Conservation (phyloP, 2,888 invertebrate genomes). For the Acrobeloides nanus region DNA sequence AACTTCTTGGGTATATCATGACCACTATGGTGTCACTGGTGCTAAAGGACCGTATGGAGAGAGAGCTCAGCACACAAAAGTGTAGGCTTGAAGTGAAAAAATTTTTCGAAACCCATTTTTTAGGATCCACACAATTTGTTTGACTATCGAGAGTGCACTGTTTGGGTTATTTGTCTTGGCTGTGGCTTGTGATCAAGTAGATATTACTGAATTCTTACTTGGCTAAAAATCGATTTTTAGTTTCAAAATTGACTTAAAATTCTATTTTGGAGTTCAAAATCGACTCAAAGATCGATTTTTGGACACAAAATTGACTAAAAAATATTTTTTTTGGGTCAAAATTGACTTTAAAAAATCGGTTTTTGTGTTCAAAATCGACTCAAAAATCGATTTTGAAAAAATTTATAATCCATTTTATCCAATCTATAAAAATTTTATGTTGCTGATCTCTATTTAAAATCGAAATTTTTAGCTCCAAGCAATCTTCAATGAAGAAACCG, state of each 20-base stretch:
- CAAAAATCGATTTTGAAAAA: too few species aligned
- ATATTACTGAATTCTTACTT: too few species aligned
- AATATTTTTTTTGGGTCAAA: too few species aligned
- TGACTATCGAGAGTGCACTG: conserved; percentile 72
- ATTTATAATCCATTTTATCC: neutral
- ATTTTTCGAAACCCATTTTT: too few species aligned
- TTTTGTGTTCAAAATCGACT: too few species aligned
- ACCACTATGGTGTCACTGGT: conserved; percentile 34
- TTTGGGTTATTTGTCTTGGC: conserved; percentile 81
- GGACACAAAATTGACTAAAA: too few species aligned
- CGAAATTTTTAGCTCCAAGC: conserved; percentile 66
- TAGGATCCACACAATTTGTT: conserved; percentile 74
- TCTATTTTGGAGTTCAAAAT: too few species aligned
- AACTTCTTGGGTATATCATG: conserved; percentile 41
- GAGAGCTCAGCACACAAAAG: conserved; percentile 45
- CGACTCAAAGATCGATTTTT: too few species aligned
- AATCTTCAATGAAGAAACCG: conserved; percentile 75
- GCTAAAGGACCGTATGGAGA: conserved; percentile 33
- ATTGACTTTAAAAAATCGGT: too few species aligned
- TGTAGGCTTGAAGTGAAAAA: conserved; percentile 33
- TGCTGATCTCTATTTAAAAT: neutral
- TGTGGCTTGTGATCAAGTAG: conserved; percentile 69
- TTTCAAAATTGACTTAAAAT: too few species aligned
- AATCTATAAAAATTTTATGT: too few species aligned
- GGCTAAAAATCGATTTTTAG: too few species aligned